Conservation (phyloP, 2,888 invertebrate genomes). For the Actias luna region DNA sequence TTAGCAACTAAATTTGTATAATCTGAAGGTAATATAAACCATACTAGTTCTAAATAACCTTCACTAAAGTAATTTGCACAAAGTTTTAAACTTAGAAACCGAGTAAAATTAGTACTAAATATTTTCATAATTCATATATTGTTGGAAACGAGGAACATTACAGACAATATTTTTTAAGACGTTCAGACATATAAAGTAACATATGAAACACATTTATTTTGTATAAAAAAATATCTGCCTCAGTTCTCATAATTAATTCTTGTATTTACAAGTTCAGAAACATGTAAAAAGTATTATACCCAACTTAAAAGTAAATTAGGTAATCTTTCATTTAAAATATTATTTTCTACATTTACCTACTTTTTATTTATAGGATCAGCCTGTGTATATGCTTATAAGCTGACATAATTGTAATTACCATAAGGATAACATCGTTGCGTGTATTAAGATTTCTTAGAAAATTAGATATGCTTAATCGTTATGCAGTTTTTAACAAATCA, state of each 20-base stretch:
- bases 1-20: neutral
- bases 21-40: too few species aligned
- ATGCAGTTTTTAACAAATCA: neutral
- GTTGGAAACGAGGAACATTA: too few species aligned
- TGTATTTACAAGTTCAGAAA: neutral
- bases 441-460: constrained; percentile 16
- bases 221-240: neutral
- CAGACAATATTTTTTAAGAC: too few species aligned
- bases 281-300: neutral
- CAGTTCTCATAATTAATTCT: neutral
- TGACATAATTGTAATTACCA: constrained; percentile 40
- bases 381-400: neutral
- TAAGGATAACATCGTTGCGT: constrained; percentile 49
- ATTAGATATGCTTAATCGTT: neutral
- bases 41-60: too few species aligned
- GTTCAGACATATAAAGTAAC: too few species aligned
- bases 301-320: neutral
- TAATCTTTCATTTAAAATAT: neutral
- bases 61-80: too few species aligned
- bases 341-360: neutral
- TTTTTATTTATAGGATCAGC: neutral
- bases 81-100: too few species aligned
- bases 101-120: too few species aligned
- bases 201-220: too few species aligned
- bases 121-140: too few species aligned